phyloP scores from a whole-genome alignment of 2,888 invertebrate species.

The Adineta ricciae region DNA sequence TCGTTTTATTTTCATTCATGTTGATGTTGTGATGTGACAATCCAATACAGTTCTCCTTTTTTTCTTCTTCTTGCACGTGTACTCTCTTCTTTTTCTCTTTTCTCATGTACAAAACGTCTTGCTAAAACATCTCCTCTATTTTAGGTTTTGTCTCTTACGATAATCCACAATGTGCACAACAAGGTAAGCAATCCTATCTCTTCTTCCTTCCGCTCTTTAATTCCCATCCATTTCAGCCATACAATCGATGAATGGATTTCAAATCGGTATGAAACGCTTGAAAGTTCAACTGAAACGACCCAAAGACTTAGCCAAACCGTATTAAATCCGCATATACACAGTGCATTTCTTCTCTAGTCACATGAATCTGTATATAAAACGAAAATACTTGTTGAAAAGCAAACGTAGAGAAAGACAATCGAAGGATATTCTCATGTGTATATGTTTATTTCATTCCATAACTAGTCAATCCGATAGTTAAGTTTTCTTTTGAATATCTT shows the following conservation, averaged over 20 bases:
- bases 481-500: neutral
- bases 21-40: constrained; percentile 23
- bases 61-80: constrained; percentile 84
- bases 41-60: neutral
- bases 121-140: neutral
- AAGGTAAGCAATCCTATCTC: constrained; percentile 48
- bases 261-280: constrained; percentile 98
- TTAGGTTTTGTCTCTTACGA: constrained; percentile 84
- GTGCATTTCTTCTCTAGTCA: neutral
- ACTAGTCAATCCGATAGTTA: neutral
- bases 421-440: neutral
- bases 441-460: neutral
- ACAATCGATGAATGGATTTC: constrained; percentile 99
- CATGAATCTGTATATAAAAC: neutral
- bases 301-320: constrained; percentile 32
- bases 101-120: neutral
- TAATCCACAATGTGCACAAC: constrained; percentile 92
- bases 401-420: neutral
- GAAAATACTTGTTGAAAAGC: neutral
- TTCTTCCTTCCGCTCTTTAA: too few relatives aligned
- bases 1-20: neutral
- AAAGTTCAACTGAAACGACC: constrained; percentile 84
- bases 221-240: constrained; percentile 59
- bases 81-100: constrained; percentile 64
- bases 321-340: neutral